These are phyloP conservation scores for Drosophila monieri DNA, from an alignment of 2,888 invertebrate genomes.

Conservation along the genomic window DNA sequence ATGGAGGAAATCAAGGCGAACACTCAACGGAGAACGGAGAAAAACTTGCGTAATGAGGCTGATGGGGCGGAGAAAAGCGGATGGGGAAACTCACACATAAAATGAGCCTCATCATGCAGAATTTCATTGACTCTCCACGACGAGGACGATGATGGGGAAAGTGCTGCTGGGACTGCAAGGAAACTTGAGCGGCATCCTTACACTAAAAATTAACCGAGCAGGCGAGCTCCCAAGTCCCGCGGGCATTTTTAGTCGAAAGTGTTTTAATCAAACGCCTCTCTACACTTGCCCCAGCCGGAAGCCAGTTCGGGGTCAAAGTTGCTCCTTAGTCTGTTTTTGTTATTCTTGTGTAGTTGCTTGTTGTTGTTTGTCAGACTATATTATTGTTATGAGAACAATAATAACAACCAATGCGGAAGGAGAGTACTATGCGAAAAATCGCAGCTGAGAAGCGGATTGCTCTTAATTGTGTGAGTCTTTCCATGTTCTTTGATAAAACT, in stretches of 20 bases:
- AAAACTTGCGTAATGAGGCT: conserved; percentile 71
- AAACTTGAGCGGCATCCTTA: conserved; percentile 23
- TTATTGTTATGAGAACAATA: conserved; percentile 42
- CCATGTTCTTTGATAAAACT: neutral
- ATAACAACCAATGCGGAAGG: conserved; percentile 7
- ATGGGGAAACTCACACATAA: conserved; percentile 44
- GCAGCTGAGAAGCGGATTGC: conserved; percentile 22
- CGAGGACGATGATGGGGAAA: conserved; percentile 13
- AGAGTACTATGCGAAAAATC: conserved; percentile 33
- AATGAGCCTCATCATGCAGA: conserved; percentile 60
- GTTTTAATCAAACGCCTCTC: conserved; percentile 60
- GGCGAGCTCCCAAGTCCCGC: conserved; percentile 42
- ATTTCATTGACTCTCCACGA: conserved; percentile 53
- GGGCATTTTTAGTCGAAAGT: conserved; percentile 61
- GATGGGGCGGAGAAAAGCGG: conserved; percentile 12
- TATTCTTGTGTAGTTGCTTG: conserved; percentile 35
- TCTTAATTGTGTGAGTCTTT: neutral
- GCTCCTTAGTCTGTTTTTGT: conserved; percentile 9
- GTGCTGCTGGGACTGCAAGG: conserved; percentile 15
- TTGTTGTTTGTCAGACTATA: conserved; percentile 28
- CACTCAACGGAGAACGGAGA: conserved; percentile 42
- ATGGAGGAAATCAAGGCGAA: conserved; percentile 19
- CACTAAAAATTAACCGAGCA: conserved; percentile 64
- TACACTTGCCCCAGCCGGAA: conserved; percentile 39
- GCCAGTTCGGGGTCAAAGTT: conserved; percentile 31